A percentile compares a stretch with the other conserved stretches of the same genome.
These are phyloP conservation scores for Melanotaenia parkinsoni DNA, from an alignment of 2,797 vertebrate species.

Conservation along the genomic window DNA sequence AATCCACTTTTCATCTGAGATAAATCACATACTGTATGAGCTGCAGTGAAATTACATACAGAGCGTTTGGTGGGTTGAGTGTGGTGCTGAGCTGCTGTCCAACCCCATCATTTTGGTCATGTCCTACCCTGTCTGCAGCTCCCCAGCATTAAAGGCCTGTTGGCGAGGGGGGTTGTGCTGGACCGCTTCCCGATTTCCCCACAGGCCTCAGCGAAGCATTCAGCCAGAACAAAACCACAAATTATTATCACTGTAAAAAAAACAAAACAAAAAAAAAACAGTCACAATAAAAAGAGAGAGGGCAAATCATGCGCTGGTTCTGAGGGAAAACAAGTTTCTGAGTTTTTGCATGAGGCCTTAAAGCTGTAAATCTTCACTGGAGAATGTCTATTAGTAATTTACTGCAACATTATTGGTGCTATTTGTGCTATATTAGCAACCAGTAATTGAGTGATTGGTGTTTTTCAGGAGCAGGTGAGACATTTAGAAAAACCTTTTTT, in stretches of 20 bases:
- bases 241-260: constrained; percentile 69
- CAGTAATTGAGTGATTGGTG: constrained; percentile 8
- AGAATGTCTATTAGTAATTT: constrained; percentile 36
- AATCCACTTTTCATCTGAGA: constrained; percentile 33
- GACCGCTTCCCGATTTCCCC: constrained; percentile 63
- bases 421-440: constrained; percentile 10
- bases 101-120: constrained; percentile 81
- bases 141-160: constrained; percentile 54
- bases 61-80: constrained; percentile 65
- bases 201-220: constrained; percentile 61
- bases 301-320: constrained; percentile 2
- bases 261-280: constrained; percentile 35
- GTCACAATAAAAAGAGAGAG: constrained; percentile 51
- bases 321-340: constrained; percentile 30
- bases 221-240: constrained; percentile 75
- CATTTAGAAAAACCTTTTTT: background rate
- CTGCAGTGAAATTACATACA: constrained; percentile 57
- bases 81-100: constrained; percentile 61
- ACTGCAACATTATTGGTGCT: constrained; percentile 23
- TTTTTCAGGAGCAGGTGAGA: constrained; percentile 38
- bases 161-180: constrained; percentile 39
- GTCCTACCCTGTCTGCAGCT: constrained; percentile 65
- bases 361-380: constrained; percentile 46
- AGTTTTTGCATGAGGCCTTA: constrained; percentile 32
- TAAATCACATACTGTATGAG: constrained; percentile 35